Conservation (phyloP, 2,113 vertebrate genomes). For the Condylura cristata region DNA sequence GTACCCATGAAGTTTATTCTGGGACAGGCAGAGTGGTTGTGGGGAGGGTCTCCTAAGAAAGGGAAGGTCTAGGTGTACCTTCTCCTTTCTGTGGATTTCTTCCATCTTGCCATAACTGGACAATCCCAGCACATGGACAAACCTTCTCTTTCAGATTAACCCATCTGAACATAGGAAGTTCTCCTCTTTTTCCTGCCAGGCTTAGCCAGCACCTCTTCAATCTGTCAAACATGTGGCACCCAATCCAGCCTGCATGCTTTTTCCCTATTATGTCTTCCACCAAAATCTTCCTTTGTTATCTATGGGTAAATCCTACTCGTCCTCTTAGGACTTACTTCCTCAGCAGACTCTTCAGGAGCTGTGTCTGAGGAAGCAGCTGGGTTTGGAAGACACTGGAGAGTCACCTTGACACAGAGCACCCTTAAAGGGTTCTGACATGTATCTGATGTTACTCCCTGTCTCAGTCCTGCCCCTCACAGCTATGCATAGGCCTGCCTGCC, state of each 20-base stretch:
- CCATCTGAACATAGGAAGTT: not conserved
- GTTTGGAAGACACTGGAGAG: not conserved
- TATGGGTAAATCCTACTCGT: not conserved
- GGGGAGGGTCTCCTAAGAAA: too few relatives aligned
- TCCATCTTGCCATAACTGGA: not conserved
- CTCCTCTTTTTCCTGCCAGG: not conserved
- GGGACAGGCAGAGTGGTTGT: not conserved
- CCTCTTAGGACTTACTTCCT: not conserved
- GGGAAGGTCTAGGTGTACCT: not conserved
- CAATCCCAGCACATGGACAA: not conserved
- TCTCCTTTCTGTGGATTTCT: not conserved
- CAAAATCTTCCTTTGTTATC: not conserved
- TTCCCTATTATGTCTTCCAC: not conserved
- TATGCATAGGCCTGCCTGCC: not conserved
- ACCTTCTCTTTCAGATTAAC: not conserved
- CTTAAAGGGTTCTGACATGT: not conserved
- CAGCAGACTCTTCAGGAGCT: not conserved
- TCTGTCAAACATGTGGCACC: not conserved
- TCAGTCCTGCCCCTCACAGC: not conserved
- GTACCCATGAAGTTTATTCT: not conserved
- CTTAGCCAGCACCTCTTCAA: not conserved
- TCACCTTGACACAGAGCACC: not conserved
- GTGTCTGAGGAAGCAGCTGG: not conserved
- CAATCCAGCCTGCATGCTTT: not conserved
- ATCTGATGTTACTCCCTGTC: not conserved